A percentile compares a stretch with the other conserved stretches of the same genome.
Conservation (phyloP, 2,888 invertebrate genomes). For the Bimastos eiseni region DNA sequence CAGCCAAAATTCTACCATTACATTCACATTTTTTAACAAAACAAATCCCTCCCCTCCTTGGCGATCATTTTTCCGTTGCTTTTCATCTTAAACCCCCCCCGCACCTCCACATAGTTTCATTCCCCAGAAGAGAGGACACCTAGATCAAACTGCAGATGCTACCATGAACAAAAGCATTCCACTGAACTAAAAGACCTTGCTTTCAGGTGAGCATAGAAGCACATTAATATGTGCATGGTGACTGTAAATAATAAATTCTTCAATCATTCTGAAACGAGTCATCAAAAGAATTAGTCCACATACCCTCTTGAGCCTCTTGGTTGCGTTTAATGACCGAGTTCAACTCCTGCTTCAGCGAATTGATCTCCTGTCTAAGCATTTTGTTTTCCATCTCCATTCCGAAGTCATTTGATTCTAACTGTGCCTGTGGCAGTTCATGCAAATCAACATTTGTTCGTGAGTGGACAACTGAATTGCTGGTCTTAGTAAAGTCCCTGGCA, state of each 20-base stretch:
- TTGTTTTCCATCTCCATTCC: conserved; percentile 15
- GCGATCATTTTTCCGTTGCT: no score
- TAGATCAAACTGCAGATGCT: no score
- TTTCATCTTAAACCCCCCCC: no score
- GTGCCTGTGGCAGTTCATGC: background rate
- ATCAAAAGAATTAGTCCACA: background rate
- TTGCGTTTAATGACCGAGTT: background rate
- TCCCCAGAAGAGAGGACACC: no score
- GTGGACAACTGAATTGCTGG: background rate
- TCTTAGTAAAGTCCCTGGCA: background rate
- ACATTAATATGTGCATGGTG: background rate
- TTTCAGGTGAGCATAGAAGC: background rate
- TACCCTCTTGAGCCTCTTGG: conserved; percentile 16
- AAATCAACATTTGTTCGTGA: background rate
- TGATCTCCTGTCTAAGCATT: conserved; percentile 21
- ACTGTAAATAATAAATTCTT: background rate
- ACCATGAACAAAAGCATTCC: background rate
- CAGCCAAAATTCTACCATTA: no score
- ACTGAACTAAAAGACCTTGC: background rate
- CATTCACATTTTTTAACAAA: no score
- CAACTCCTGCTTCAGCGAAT: conserved; percentile 13
- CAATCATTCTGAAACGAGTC: background rate
- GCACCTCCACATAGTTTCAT: no score
- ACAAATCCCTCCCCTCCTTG: no score
- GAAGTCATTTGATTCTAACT: background rate